Base-by-base conservation (phyloP, 2,888 invertebrate genomes). In the Actias luna region DNA sequence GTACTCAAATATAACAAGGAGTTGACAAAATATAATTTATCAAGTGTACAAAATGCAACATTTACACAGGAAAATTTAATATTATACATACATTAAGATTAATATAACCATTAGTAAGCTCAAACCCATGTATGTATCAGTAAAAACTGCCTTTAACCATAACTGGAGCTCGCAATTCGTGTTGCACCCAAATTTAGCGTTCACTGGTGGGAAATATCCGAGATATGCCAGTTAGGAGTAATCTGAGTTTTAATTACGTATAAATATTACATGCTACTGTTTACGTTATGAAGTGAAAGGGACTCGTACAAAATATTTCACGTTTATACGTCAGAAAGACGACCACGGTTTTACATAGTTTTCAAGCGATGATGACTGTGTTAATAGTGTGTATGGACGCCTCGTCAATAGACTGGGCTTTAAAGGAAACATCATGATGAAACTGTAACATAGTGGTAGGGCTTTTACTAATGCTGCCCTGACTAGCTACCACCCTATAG, bases 71-170 rank as follows among this genome's bases (percentile, higher is more conserved):
- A 29, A 29, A 55, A 27, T 61, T 22, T 39, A 58, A 31, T 61
- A 18, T 61, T 42, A 55, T 69, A 79, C 80, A 22, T 46, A 46
- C 22, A 84, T 86, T 83, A 84, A 86, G 87, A 88, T 81, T 82
- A 82, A 84, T 83, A 80, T 85, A 82, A 78, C 80, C 83, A 84
- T 84, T 82, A 82, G 74, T 67, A 77, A 76, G 74, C 69, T 64
- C 65, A 60, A 61, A 33, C 63, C 85, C 84, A 69, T 82, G 80
- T 86, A 78, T 72, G 79, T 83, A 67, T 57, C 64, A 65, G 70
- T 73, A 88, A 87, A 88, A 88, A 79, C 79, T 76, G 80, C 71
- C 77, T 75, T 64, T 71, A 71, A 62, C 85, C 84, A 69, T 82
- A 85, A 77, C 78, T 74, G 84, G 83, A 70, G 61, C 64, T 66